Evolutionary conservation across 1,140 invertebrate species (phyloP).

Genomic region (Trialeurodes vaporariorum): DNA sequence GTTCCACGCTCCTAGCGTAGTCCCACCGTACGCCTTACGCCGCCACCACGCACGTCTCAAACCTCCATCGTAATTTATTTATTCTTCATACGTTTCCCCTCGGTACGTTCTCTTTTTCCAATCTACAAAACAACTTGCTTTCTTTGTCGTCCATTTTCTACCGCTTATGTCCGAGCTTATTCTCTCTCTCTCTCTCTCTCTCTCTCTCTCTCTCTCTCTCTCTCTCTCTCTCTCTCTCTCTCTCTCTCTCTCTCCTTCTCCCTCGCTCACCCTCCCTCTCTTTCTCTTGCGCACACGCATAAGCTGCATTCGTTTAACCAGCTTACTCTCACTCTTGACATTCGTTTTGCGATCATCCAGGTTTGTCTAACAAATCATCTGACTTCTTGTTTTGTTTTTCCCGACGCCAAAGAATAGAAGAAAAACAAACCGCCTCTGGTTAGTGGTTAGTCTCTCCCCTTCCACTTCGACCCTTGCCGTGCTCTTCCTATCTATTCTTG

Average conservation of each 20-base stretch:
- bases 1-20: background rate
- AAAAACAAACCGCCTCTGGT: too few relatives aligned
- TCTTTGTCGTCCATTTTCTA: background rate
- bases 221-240: background rate
- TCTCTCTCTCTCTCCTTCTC: background rate
- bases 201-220: background rate
- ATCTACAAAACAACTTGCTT: background rate
- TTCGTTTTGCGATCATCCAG: too few relatives aligned
- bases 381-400: background rate
- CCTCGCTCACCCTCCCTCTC: background rate
- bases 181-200: background rate
- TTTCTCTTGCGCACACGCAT: background rate
- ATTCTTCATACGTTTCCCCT: background rate
- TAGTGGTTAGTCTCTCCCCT: too few relatives aligned
- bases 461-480: too few relatives aligned
- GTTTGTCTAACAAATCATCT: background rate
- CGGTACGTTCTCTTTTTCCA: too few relatives aligned
- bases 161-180: background rate
- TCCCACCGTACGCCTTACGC: background rate
- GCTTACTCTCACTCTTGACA: background rate
- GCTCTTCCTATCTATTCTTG: too few relatives aligned
- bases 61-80: conserved; percentile 1
- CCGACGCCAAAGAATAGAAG: background rate
- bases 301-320: background rate
- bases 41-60: too few relatives aligned